Base-by-base conservation (phyloP, 2,888 invertebrate genomes). In the Tipula lateralis region DNA sequence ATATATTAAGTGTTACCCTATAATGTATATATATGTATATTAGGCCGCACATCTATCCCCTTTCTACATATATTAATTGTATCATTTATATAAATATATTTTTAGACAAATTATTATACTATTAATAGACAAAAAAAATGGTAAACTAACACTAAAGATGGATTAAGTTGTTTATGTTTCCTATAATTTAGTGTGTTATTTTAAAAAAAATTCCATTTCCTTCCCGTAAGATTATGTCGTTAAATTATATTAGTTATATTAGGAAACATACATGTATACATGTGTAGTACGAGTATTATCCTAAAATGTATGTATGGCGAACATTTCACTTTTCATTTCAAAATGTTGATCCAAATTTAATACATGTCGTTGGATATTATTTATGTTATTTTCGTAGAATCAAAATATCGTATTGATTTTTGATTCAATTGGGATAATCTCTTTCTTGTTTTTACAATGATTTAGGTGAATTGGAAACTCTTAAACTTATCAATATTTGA, bases 391-490 rank as follows among this genome's bases (percentile, higher is more conserved):
- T 50, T 19, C 24, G 7, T 0, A 19, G 66, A 66, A 66, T 50
- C 66, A 24, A 24, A 24, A 66, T 66, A 66, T 66, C 44, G 16
- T 16, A 44, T 66, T 66, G 66, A 66, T 66, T 66, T 66, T 66
- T 19, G 66, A 66, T 66, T 66, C 66, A 66, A 66, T 66, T 66
- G 66, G 24, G 66, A 66, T 66, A 66, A 66, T 66, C 66, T 66
- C 9, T 66, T 66, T 66, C 9, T 66, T 66, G 7, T 19, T 66
- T 66, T 66, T 66, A 66, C 24, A 66, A 66, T 24, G 66, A 24
- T 66, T 66, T 66, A 66, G 66, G 66, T 66, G 19, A 66, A 24
- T 66, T 24, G 13, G 2, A n/a, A 44, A n/a, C 24, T 66, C 19
- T 66, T 66, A 66, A 66, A 66, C 24, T 24, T 44, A 44, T 44